Conservation (phyloP, 2,113 vertebrate species). For the Microcebus lehilahytsara region DNA sequence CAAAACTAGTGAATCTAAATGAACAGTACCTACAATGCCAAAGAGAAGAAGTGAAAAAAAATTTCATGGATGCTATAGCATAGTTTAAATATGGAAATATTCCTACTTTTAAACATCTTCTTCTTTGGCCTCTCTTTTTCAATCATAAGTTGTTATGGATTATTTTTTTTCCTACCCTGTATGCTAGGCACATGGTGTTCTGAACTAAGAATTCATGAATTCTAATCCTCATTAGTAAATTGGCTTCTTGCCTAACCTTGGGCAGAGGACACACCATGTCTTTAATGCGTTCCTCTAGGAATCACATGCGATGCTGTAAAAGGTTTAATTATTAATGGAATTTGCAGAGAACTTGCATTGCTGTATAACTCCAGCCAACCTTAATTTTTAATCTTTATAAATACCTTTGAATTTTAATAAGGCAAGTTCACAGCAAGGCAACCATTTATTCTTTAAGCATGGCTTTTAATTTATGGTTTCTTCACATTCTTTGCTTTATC, state of each 20-base stretch:
- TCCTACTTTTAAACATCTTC: not conserved
- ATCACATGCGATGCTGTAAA: conserved; percentile 35
- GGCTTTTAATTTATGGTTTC: not conserved
- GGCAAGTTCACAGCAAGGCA: not conserved
- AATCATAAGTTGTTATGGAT: conserved; percentile 37
- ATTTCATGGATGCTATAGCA: conserved; percentile 28
- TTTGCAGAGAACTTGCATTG: conserved; percentile 50
- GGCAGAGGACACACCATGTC: conserved; percentile 40
- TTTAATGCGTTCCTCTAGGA: conserved; percentile 58
- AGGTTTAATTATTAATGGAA: conserved; percentile 66
- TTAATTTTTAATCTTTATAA: conserved; percentile 71
- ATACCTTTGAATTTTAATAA: conserved; percentile 70
- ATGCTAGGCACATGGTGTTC: not conserved
- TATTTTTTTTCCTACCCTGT: not conserved
- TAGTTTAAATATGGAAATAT: conserved; percentile 19
- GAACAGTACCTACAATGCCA: conserved; percentile 46
- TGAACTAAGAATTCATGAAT: conserved; percentile 54
- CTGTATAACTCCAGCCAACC: not conserved
- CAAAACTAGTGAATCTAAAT: conserved; percentile 65
- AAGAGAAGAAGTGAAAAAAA: conserved; percentile 43
- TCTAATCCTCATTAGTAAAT: conserved; percentile 28
- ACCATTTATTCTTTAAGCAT: not conserved
- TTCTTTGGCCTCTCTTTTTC: not conserved
- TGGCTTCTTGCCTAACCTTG: conserved; percentile 49
- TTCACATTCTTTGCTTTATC: not conserved